Evolutionary conservation across 2,888 invertebrate genomes (phyloP), one percentile per base, ranked within the genome.

Genomic region (Alitta virens): DNA sequence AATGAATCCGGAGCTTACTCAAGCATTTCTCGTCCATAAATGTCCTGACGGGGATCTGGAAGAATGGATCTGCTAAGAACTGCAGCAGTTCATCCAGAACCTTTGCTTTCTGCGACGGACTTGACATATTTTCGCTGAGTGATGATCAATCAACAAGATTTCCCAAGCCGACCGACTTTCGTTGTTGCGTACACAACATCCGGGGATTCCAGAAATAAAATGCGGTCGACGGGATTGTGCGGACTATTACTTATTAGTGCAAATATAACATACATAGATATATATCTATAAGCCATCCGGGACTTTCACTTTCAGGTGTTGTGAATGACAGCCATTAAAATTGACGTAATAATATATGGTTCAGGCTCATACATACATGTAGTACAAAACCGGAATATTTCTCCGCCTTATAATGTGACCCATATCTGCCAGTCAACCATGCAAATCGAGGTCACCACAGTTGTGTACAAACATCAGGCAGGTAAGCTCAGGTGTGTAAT

Each of bases 11-110:
- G 7, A 7, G n/a, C 88, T 85, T 86, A 94, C 95, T 91, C 70
- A 94, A 83, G 60, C 94, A 94, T 82, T 93, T 92, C 76, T 93
- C 92, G 83, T 95, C 95, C 68, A 94, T 91, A 78, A 94, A 95
- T 33, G 91, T 92, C 75, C 92, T 87, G 58, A 95, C 84, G 0
- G 95, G 94, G 16, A 92, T 89, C 78, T 92, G 93, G 92, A 95
- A 95, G 53, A 94, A 87, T 0, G 94, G 93, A 1, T 94, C 94
- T 80, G 93, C 92, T 57, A 95, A 84, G 81, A 94, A 95, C 64
- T 91, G 91, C 26, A 95, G 89, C 63, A 95, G 83, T 0, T 93
- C 93, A 83, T 95, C 95, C 75, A 94, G 92, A 16, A 95, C 91
- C 68, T 59, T 56, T 14, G 62, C 64, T 25, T 23, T 53, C 38